phyloP scores from a whole-genome alignment of 2,797 vertebrate species.

The Catharus ustulatus region DNA sequence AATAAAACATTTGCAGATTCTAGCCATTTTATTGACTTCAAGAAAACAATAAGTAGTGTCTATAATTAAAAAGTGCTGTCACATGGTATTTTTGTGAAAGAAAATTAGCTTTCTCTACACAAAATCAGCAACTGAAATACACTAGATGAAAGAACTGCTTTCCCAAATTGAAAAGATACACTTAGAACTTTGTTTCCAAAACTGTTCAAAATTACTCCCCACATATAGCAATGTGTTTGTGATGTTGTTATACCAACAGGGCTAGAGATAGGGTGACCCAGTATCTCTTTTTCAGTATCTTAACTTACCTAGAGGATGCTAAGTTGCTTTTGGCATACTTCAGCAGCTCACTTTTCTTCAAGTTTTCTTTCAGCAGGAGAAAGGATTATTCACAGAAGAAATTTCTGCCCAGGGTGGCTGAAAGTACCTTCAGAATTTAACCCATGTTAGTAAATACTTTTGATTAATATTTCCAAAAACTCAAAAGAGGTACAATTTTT shows the following conservation, averaged over 20 bases:
- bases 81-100: neutral
- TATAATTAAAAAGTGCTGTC: neutral
- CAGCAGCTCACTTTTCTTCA: neutral
- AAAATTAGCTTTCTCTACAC: neutral
- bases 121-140: neutral
- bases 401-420: neutral
- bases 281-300: neutral
- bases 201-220: neutral
- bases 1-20: neutral
- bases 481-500: neutral
- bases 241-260: neutral
- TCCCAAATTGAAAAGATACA: neutral
- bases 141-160: neutral
- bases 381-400: neutral
- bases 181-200: neutral
- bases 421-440: conserved; percentile 1
- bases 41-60: neutral
- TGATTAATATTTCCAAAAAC: neutral
- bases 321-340: neutral
- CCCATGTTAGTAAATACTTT: neutral
- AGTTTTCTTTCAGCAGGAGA: neutral
- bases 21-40: neutral
- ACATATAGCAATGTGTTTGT: neutral
- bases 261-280: neutral
- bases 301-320: neutral